Base-by-base conservation (phyloP, 2,888 invertebrate genomes). In the Drosophila incognita region DNA sequence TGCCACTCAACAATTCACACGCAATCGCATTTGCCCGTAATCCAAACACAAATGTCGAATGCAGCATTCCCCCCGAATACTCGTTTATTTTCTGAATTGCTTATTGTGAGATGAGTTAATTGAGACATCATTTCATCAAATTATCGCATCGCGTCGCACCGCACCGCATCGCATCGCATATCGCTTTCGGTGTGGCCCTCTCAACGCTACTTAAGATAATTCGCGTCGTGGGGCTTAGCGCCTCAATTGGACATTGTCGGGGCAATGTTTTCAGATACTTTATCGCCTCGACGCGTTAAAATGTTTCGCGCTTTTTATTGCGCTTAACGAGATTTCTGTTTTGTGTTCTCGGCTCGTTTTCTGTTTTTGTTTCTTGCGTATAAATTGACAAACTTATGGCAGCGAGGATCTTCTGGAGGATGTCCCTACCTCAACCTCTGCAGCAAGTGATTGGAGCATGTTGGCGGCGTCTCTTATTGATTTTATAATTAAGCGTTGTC, bases 401-500 rank as follows among this genome's bases (percentile, higher is more conserved):
- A 38, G 49, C 35, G 66, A 63, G 56, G 60, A 76, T 75, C 60
- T 58, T 27, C 31, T 40, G 10, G 36, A 40, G 31, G 35, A n/a
- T 29, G 21, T 15, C 62, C 51, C 21, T 21, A n/a, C 54, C 54
- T 36, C 40, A 42, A 64, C 27, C 59, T 29, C 46, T 35, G 51
- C 52, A 51, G 69, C 58, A 48, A 74, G 58, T 83, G 77, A 75
- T 75, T 75, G 70, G 83, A 81, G 76, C 77, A 89, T 90, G 85
- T 83, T 86, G 81, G 90, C 87, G 90, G 91, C 91, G 76, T 90
- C 87, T 81, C 90, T 91, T 89, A 89, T 89, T 89, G 91, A 89
- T 91, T 89, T 91, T 90, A 88, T 89, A 89, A 89, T 89, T 91
- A 91, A 89, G 89, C 91, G 90, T 86, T 90, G 89, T 91, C 91